Conservation (phyloP, 2,888 invertebrate genomes). For the Caenorhabditis macrosperma region DNA sequence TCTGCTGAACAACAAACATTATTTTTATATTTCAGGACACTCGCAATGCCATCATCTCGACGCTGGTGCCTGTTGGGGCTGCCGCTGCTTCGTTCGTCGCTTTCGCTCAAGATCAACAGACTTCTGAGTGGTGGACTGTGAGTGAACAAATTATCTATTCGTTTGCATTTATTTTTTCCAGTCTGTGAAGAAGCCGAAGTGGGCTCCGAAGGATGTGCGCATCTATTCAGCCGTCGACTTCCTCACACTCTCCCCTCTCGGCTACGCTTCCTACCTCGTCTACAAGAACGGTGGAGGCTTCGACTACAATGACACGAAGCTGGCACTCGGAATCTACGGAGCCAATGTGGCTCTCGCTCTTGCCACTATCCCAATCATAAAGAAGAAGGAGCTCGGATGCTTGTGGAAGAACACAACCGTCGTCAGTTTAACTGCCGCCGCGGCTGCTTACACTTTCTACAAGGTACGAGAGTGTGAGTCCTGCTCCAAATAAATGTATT, state of each 20-base stretch:
- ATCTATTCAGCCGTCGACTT: conserved; percentile 73
- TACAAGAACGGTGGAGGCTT: conserved; percentile 79
- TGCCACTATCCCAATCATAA: conserved; percentile 70
- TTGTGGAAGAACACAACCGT: conserved; percentile 70
- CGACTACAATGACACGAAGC: conserved; percentile 75
- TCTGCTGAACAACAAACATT: not conserved
- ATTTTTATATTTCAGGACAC: conserved; percentile 67
- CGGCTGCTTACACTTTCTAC: conserved; percentile 73
- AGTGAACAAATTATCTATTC: conserved; percentile 4
- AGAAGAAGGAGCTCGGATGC: conserved; percentile 71
- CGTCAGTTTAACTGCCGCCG: conserved; percentile 71
- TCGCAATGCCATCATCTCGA: conserved; percentile 69
- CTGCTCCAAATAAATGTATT: not conserved
- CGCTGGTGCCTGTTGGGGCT: conserved; percentile 71
- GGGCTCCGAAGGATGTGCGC: conserved; percentile 70
- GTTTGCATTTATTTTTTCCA: conserved; percentile 38
- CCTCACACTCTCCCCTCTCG: conserved; percentile 72
- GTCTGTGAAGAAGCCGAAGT: conserved; percentile 69
- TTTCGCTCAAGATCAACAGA: conserved; percentile 63
- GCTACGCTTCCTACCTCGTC: conserved; percentile 78
- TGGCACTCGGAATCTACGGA: conserved; percentile 74
- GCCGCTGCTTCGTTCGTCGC: conserved; percentile 65
- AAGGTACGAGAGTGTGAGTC: conserved; percentile 51
- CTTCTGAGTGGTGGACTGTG: conserved; percentile 69
- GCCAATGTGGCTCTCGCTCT: conserved; percentile 67